Conservation (phyloP, 2,797 vertebrate genomes). For the Anguilla megastoma region DNA sequence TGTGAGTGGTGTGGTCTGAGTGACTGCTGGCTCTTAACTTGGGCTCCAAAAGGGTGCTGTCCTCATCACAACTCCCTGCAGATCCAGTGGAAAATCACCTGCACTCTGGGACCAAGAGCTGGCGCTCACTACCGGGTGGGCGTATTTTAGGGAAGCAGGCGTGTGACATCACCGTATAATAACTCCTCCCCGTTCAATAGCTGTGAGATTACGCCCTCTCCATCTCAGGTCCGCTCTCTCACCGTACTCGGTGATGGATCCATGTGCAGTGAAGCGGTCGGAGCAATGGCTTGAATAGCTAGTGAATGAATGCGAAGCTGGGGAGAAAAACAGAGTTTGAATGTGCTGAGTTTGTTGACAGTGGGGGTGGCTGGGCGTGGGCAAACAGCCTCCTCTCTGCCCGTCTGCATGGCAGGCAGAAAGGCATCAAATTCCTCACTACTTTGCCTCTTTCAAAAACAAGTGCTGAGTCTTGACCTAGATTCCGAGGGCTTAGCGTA, state of each 20-base stretch:
- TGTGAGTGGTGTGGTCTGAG: not conserved
- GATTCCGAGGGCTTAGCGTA: constrained; percentile 36
- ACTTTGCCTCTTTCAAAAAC: constrained; percentile 10
- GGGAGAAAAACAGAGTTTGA: not conserved
- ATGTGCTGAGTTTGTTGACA: not conserved
- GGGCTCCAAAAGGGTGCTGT: not conserved
- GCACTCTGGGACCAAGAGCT: not conserved
- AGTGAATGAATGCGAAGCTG: not conserved
- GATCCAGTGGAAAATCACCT: not conserved
- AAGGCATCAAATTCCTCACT: not conserved
- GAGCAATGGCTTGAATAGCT: not conserved
- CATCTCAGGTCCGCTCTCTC: not conserved
- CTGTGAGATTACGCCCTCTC: not conserved
- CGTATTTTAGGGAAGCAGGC: not conserved
- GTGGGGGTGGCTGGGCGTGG: not conserved
- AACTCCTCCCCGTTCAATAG: not conserved
- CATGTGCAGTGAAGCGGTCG: not conserved
- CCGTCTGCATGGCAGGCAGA: constrained; percentile 11
- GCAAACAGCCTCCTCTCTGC: not conserved
- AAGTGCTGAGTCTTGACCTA: constrained; percentile 27
- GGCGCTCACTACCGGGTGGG: not conserved
- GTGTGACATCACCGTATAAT: not conserved
- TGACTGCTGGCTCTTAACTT: not conserved
- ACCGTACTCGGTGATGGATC: not conserved
- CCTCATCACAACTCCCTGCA: not conserved